A percentile compares a stretch with the other conserved stretches of the same genome.
Conservation (phyloP, 1,140 invertebrate species). For the Proctacanthus coquilletti region DNA sequence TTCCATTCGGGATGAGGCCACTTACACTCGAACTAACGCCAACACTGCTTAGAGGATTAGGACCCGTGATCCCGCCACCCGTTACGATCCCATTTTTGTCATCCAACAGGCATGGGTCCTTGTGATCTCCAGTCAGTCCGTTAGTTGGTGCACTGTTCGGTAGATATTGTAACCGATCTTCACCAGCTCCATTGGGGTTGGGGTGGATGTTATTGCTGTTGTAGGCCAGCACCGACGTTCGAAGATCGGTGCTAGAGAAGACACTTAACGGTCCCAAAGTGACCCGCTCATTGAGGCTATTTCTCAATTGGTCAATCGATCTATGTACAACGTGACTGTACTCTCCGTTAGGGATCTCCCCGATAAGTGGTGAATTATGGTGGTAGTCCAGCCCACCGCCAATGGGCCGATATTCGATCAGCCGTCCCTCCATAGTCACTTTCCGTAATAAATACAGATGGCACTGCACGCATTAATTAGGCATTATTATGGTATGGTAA, state of each 20-base stretch:
- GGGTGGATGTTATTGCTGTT: constrained; percentile 8
- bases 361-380: constrained; percentile 40
- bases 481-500: too few relatives aligned
- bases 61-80: neutral
- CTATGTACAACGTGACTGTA: constrained; percentile 48
- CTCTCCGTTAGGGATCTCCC: constrained; percentile 39
- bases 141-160: neutral
- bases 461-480: too few relatives aligned
- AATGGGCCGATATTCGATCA: constrained; percentile 42
- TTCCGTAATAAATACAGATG: too few relatives aligned
- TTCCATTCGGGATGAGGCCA: too few relatives aligned
- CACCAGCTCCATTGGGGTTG: neutral
- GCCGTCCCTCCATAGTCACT: constrained; percentile 42
- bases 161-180: neutral
- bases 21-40: too few relatives aligned
- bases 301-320: constrained; percentile 47
- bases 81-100: neutral
- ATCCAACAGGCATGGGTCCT: neutral
- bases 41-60: neutral
- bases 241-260: constrained; percentile 23
- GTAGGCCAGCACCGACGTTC: constrained; percentile 23
- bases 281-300: constrained; percentile 39
- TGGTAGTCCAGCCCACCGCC: constrained; percentile 43
- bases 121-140: neutral
- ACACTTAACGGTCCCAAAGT: constrained; percentile 30